These are phyloP conservation scores for Helicoverpa zea DNA, from an alignment of 1,140 invertebrate genomes.

Conservation along the genomic window DNA sequence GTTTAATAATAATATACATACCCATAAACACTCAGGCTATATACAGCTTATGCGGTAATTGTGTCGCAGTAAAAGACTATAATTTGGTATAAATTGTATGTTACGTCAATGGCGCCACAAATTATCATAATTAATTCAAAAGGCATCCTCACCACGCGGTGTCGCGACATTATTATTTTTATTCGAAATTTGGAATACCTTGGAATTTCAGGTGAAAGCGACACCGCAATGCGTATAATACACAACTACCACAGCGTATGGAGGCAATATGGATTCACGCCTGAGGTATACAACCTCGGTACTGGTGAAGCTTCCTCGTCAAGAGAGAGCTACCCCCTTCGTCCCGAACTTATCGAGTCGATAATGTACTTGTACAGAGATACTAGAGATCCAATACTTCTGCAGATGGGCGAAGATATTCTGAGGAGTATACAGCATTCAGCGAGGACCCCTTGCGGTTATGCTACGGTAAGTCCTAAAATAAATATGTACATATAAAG, in stretches of 20 bases:
- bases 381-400: conserved; percentile 96
- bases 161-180: no score
- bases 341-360: conserved; percentile 98
- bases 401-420: conserved; percentile 97
- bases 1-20: no score
- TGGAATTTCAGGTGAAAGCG: conserved; percentile 92
- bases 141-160: no score
- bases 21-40: no score
- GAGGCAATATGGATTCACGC: conserved; percentile 98
- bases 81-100: no score
- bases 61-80: no score
- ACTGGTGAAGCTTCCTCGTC: conserved; percentile 94
- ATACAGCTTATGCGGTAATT: no score
- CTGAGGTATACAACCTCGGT: conserved; percentile 98
- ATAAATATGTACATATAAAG: no score
- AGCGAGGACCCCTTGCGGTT: conserved; percentile 97
- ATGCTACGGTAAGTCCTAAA: conserved; percentile 94
- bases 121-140: no score
- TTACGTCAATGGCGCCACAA: no score
- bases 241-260: conserved; percentile 98
- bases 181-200: no score
- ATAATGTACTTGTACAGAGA: conserved; percentile 98
- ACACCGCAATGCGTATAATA: conserved; percentile 96
- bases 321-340: conserved; percentile 97
- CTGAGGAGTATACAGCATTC: conserved; percentile 96